Conservation (phyloP, 2,888 invertebrate genomes). For the Folsomia manolachei region DNA sequence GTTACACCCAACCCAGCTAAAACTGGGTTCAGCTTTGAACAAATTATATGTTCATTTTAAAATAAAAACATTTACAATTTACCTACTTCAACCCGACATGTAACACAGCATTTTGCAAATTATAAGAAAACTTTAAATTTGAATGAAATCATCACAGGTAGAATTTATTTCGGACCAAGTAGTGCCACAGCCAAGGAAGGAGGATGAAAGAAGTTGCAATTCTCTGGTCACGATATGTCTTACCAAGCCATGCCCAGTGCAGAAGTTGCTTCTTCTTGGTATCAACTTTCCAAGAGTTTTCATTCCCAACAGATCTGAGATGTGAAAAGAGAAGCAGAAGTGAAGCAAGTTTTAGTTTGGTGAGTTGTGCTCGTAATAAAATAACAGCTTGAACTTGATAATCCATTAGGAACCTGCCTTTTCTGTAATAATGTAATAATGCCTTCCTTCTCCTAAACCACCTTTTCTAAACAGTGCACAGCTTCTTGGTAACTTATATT, state of each 20-base stretch:
- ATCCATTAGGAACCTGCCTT: conserved; percentile 19
- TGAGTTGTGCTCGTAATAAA: conserved; percentile 15
- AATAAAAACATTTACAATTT: too few relatives aligned
- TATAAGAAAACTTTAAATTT: background rate
- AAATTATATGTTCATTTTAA: too few relatives aligned
- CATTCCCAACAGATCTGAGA: background rate
- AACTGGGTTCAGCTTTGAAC: background rate
- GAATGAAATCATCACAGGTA: background rate
- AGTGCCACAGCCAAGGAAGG: background rate
- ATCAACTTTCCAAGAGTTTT: background rate
- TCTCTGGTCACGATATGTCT: too few relatives aligned
- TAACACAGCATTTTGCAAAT: too few relatives aligned
- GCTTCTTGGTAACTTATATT: too few relatives aligned
- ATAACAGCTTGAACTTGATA: conserved; percentile 21
- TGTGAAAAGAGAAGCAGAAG: background rate
- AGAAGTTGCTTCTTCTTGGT: too few relatives aligned
- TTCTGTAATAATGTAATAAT: conserved; percentile 22
- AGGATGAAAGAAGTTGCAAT: too few relatives aligned
- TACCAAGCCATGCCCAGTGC: too few relatives aligned
- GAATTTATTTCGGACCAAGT: background rate
- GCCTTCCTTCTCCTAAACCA: background rate
- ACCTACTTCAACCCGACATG: too few relatives aligned
- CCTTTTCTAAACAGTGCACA: too few relatives aligned
- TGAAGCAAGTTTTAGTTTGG: background rate
- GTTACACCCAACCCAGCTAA: background rate